These are phyloP conservation scores for Hippocampus comes DNA, from an alignment of 2,113 vertebrate species.

Conservation along the genomic window DNA sequence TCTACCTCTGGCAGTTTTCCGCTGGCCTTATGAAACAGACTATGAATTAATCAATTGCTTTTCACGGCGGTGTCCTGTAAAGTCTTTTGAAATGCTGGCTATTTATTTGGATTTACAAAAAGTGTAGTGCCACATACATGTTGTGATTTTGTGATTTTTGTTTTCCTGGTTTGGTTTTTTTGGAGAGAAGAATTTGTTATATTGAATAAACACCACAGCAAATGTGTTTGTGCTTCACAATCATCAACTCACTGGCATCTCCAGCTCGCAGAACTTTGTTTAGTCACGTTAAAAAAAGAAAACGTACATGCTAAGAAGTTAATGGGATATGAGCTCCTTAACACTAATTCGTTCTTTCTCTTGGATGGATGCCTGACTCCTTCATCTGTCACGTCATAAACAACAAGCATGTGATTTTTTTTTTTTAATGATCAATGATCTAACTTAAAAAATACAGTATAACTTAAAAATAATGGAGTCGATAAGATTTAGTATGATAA, in stretches of 20 bases:
- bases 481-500: too few species aligned
- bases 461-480: too few species aligned
- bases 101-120: constrained; percentile 4
- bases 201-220: constrained; percentile 43
- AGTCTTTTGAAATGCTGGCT: neutral
- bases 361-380: neutral
- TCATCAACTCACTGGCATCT: neutral
- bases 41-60: neutral
- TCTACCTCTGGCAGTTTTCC: constrained; percentile 1
- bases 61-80: neutral
- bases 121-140: neutral
- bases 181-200: constrained; percentile 32
- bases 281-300: constrained; percentile 42
- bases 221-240: neutral
- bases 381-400: too few species aligned
- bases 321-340: constrained; percentile 46
- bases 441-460: too few species aligned
- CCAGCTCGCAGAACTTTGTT: constrained; percentile 12
- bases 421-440: too few species aligned
- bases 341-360: neutral
- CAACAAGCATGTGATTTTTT: too few species aligned
- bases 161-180: constrained; percentile 12
- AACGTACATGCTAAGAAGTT: constrained; percentile 46
- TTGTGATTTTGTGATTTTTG: neutral
- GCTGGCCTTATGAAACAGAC: neutral